Evolutionary conservation across 1,140 invertebrate species (phyloP).

Genomic region (Cepaea nemoralis): DNA sequence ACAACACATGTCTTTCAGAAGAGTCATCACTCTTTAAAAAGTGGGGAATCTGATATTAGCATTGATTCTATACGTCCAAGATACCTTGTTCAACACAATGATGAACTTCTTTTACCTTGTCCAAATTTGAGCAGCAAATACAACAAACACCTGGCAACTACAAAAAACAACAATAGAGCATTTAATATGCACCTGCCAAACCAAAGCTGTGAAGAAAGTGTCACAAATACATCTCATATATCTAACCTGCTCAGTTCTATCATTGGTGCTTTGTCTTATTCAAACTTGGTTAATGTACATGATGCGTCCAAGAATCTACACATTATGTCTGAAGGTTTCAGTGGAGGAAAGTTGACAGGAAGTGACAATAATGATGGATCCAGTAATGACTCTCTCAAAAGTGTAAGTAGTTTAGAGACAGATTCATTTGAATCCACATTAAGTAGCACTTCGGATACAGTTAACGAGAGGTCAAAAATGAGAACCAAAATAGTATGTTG

Average conservation of each 20-base stretch:
- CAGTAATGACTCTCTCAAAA: neutral
- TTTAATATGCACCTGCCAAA: neutral
- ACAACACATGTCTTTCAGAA: neutral
- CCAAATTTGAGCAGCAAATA: slow-evolving; percentile 23
- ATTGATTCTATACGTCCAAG: slow-evolving; percentile 20
- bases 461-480: neutral
- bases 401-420: slow-evolving; percentile 5
- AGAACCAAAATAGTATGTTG: neutral
- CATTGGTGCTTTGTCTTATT: slow-evolving; percentile 4
- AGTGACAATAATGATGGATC: neutral
- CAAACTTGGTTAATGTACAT: neutral
- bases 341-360: neutral
- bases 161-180: neutral
- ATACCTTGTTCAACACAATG: slow-evolving; percentile 29
- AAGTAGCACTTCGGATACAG: neutral
- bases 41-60: slow-evolving; percentile 23
- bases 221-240: neutral
- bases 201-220: neutral
- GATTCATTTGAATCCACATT: neutral
- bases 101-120: slow-evolving; percentile 25
- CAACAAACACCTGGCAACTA: neutral
- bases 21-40: neutral
- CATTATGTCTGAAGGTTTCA: neutral
- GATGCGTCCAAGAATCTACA: neutral
- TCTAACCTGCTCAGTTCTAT: neutral